These are phyloP conservation scores for Polydrusus tereticollis DNA, from an alignment of 2,888 invertebrate genomes.

Conservation along the genomic window DNA sequence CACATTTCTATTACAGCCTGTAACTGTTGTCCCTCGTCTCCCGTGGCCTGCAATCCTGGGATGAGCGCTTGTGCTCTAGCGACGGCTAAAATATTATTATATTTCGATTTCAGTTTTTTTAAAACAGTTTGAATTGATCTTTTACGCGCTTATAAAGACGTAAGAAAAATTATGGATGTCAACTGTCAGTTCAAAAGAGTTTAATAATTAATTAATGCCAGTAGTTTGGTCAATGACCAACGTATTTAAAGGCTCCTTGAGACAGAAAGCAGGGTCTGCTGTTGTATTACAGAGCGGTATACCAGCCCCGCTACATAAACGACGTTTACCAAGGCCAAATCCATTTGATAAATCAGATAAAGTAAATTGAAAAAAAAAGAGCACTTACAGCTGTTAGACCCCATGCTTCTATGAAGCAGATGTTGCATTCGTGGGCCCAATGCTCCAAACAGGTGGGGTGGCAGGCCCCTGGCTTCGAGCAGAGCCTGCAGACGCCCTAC, in stretches of 20 bases:
- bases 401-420: constrained; percentile 93
- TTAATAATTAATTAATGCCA: too few species aligned
- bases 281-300: too few species aligned
- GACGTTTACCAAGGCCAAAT: too few species aligned
- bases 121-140: too few species aligned
- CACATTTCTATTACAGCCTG: constrained; percentile 99
- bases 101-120: not conserved
- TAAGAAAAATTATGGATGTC: too few species aligned
- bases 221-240: too few species aligned
- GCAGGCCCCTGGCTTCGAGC: constrained; percentile 93
- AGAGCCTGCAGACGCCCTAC: constrained; percentile 95
- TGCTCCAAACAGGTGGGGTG: constrained; percentile 97
- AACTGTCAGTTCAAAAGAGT: too few species aligned
- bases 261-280: too few species aligned
- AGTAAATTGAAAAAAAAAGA: not conserved
- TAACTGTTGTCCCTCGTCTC: constrained; percentile 95
- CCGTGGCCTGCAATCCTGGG: constrained; percentile 91
- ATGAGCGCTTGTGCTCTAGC: constrained; percentile 95
- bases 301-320: too few species aligned
- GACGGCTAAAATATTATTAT: constrained; percentile 68
- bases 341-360: not conserved
- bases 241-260: too few species aligned
- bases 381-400: constrained; percentile 81
- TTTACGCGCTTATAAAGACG: too few species aligned
- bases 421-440: constrained; percentile 97